A percentile compares a stretch with the other conserved stretches of the same genome.
Evolutionary conservation across 2,888 invertebrate species (phyloP).

Genomic region (Loripinus fragilis): DNA sequence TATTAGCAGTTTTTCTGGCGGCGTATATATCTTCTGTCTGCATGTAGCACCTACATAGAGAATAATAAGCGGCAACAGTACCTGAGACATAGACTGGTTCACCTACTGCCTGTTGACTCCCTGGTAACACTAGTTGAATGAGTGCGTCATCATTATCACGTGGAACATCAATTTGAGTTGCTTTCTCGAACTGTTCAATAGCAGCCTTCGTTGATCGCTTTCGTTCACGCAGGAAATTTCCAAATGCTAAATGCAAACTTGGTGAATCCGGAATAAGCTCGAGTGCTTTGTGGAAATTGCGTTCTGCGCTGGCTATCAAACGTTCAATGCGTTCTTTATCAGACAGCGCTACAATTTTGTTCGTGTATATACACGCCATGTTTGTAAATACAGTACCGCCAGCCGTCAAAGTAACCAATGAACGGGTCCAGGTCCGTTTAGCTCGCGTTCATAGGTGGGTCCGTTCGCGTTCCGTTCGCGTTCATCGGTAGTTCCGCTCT

Average conservation of each 20-base stretch:
- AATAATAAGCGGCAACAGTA: conserved; percentile 30
- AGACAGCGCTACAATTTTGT: not conserved
- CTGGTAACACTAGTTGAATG: conserved; percentile 38
- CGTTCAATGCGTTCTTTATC: not conserved
- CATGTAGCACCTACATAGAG: not conserved
- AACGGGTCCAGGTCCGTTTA: too few species aligned
- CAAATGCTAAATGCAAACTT: conserved; percentile 48
- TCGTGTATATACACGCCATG: conserved; percentile 38
- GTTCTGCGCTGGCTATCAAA: not conserved
- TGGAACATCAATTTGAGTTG: conserved; percentile 22
- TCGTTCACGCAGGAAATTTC: conserved; percentile 39
- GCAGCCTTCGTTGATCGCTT: conserved; percentile 26
- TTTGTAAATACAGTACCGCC: too few species aligned
- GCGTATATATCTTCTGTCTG: conserved; percentile 28
- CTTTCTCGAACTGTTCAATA: conserved; percentile 35
- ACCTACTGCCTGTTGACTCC: not conserved
- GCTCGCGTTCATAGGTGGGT: too few species aligned
- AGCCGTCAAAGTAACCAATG: too few species aligned
- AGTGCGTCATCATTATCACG: conserved; percentile 49
- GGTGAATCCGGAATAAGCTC: conserved; percentile 33
- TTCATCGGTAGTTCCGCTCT: too few species aligned
- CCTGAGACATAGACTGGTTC: conserved; percentile 22
- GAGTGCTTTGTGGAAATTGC: conserved; percentile 30
- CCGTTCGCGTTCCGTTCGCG: too few species aligned
- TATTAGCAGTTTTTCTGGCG: conserved; percentile 29